Conservation (phyloP, 2,888 invertebrate species). For the Habroteleia sp. region DNA sequence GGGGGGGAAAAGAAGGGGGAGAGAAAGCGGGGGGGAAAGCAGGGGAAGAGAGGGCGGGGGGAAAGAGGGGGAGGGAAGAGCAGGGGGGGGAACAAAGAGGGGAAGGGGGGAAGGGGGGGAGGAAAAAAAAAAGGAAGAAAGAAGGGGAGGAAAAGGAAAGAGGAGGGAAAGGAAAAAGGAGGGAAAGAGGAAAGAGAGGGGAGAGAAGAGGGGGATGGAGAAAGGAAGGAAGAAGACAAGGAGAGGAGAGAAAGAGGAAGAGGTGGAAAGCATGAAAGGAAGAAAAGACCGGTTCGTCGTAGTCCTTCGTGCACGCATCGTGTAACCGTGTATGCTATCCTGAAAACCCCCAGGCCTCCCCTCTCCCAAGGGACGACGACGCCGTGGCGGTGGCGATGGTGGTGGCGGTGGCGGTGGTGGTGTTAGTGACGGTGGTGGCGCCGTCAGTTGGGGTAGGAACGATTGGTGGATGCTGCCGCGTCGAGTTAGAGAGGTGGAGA, state of each 20-base stretch:
- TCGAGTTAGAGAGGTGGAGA: conserved; percentile 76
- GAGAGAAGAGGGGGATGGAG: too few species aligned
- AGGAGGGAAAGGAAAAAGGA: too few species aligned
- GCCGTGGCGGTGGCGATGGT: conserved; percentile 64
- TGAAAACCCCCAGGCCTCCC: conserved; percentile 54
- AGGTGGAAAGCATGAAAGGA: conserved; percentile 59
- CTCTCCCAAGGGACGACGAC: conserved; percentile 58
- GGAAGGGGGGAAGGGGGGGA: too few species aligned
- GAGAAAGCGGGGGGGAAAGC: too few species aligned
- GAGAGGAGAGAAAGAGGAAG: conserved; percentile 24
- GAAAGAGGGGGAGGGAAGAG: too few species aligned
- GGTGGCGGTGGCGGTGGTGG: conserved; percentile 57
- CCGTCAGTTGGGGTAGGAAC: conserved; percentile 72
- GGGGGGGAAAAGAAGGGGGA: too few species aligned
- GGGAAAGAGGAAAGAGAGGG: too few species aligned
- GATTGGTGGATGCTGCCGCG: conserved; percentile 77
- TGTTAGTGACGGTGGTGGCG: conserved; percentile 61
- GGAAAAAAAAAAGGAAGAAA: too few species aligned
- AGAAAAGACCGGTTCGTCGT: conserved; percentile 63
- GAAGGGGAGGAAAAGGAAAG: too few species aligned
- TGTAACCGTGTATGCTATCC: conserved; percentile 64
- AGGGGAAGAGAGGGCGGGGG: too few species aligned
- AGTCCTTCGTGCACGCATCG: conserved; percentile 63
- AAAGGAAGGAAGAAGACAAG: neutral
- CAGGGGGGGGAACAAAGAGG: too few species aligned